Base-by-base conservation (phyloP, 1,140 invertebrate genomes). In the Linepithema humile region DNA sequence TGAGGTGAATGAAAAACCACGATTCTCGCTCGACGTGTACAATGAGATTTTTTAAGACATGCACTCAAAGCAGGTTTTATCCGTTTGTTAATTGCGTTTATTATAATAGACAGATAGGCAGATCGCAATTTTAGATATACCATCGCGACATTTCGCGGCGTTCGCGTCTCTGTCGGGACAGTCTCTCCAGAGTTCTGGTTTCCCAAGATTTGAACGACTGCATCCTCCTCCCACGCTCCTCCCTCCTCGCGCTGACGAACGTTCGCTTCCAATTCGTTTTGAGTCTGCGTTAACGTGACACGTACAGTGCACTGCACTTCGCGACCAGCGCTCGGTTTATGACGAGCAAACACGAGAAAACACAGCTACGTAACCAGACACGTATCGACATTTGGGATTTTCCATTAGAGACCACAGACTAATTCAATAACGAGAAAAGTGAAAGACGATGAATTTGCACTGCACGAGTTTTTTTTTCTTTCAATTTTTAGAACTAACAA, bases 181-280 rank as follows among this genome's bases (percentile, higher is more conserved):
- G 60, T 9, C 88, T 86, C 64, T 86, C 83, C 70, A 91, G 29
- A 17, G 86, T 90, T 53, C 90, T 85, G 26, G 67, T 82, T 59
- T 91, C 90, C 90, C 90, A 91, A 45, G 57, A 60, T 40, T 91
- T 91, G 20, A 83, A 60, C 73, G 82, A 35, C 35, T 88, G 70
- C 87, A 86, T 87, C 53, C 45, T 75, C 57, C 26, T 32, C 26
- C 20, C 45, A 40, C 23, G 12, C 35, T 9, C 17, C 23, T 78
- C 59, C 29, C 45, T 29, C 38, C 62, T 70, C 12, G 70, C 65
- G 53, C 23, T 29, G 40, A 53, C 20, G 45, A 40, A 15, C 40
- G 35, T 80, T 70, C 50, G 3, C 50, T 45, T 72, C 26, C n/a
- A 45, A 59, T 38, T 75, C 69, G 59, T 35, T 74, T 59, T 38